Evolutionary conservation across 2,113 vertebrate genomes (phyloP).

Genomic region (Lates calcarifer): DNA sequence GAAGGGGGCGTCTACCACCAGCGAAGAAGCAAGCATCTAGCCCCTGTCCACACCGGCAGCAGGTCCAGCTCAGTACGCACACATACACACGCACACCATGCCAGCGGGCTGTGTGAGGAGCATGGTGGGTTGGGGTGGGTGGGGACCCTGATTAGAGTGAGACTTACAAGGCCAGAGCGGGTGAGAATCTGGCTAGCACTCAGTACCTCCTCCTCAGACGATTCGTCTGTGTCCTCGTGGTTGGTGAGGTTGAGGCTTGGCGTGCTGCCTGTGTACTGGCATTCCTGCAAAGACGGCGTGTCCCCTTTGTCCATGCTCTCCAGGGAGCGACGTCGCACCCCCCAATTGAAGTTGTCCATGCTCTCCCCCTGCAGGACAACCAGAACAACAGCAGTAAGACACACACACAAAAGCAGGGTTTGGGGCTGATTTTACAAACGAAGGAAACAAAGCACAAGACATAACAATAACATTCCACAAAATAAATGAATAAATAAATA

Average conservation of each 20-base stretch:
- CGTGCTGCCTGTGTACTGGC: constrained; percentile 94
- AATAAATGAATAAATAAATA: not conserved
- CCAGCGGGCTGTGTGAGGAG: constrained; percentile 74
- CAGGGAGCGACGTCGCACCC: constrained; percentile 95
- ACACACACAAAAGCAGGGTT: not conserved
- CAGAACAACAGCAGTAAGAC: constrained; percentile 51
- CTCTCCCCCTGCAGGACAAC: constrained; percentile 92
- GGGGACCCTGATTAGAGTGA: constrained; percentile 60
- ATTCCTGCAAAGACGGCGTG: constrained; percentile 96
- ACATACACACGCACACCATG: constrained; percentile 75
- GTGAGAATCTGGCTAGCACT: constrained; percentile 97
- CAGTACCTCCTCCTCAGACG: constrained; percentile 97
- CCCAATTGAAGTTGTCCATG: constrained; percentile 99
- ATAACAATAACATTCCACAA: constrained; percentile 14
- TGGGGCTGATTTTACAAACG: not conserved
- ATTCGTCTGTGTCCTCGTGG: constrained; percentile 98
- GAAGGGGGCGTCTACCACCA: constrained; percentile 72
- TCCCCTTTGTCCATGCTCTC: constrained; percentile 99
- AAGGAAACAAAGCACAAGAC: constrained; percentile 27
- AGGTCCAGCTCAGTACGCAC: constrained; percentile 67
- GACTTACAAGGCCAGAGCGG: constrained; percentile 91
- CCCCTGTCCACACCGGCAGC: constrained; percentile 63
- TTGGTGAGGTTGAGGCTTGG: constrained; percentile 98
- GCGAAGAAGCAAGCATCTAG: constrained; percentile 83
- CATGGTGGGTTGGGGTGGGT: constrained; percentile 58